Percentiles rank a stretch among this genome's conserved stretches.
Conservation (phyloP, 2,797 vertebrate genomes). For the Saxicola maurus region DNA sequence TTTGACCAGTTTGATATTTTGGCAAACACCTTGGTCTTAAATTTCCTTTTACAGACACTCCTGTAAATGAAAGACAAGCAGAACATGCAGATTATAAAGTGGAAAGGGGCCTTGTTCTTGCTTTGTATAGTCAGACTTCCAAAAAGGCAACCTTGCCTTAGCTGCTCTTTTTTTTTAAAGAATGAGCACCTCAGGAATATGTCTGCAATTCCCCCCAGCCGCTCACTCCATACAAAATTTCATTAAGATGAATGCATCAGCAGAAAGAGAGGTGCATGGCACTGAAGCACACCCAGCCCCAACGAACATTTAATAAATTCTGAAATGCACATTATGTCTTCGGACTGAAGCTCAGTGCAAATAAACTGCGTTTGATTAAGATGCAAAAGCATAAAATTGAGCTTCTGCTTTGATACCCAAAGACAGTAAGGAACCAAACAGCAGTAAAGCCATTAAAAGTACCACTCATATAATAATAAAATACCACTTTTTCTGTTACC, state of each 20-base stretch:
- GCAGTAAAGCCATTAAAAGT: background rate
- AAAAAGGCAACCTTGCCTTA: background rate
- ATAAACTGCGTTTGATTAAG: background rate
- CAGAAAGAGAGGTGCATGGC: background rate
- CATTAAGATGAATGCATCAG: background rate
- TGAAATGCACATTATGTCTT: background rate
- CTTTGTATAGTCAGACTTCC: background rate
- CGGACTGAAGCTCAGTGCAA: background rate
- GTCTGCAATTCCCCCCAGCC: background rate
- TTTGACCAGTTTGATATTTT: slow-evolving; percentile 40
- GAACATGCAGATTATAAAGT: background rate
- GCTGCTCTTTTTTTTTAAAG: background rate
- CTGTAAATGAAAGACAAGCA: slow-evolving; percentile 66
- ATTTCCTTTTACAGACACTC: slow-evolving; percentile 69
- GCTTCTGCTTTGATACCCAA: background rate
- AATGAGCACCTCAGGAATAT: background rate
- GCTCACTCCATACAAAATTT: background rate
- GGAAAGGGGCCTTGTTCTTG: background rate
- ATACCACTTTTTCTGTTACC: background rate
- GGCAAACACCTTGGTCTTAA: slow-evolving; percentile 45
- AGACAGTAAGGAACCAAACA: background rate
- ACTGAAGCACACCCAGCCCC: background rate
- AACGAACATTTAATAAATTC: background rate
- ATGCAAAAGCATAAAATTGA: background rate
- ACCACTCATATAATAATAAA: background rate